Percentiles rank a stretch among this genome's conserved stretches.
phyloP scores from a whole-genome alignment of 2,113 vertebrate genomes.

The Phrynosoma blainvillii region DNA sequence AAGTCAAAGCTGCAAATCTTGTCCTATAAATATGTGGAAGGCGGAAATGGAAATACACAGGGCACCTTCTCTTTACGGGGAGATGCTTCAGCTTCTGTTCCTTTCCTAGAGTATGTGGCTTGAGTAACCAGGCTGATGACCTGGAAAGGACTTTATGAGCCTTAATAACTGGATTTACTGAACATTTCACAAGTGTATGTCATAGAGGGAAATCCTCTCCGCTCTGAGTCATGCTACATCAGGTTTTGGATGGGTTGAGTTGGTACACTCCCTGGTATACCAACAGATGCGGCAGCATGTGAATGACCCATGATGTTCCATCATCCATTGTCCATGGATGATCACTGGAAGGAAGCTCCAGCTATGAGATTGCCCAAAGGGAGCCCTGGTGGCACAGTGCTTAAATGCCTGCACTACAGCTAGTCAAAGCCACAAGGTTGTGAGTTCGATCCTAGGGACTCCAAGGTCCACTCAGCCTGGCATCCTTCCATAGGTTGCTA shows the following conservation, averaged over 20 bases:
- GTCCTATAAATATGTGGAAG: not conserved
- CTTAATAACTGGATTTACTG: not conserved
- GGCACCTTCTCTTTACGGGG: not conserved
- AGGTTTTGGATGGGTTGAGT: not conserved
- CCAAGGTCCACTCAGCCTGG: too few relatives aligned
- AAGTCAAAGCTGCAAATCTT: too few relatives aligned
- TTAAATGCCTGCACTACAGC: too few relatives aligned
- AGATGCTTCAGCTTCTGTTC: fast-evolving
- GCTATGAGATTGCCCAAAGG: not conserved
- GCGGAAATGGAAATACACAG: not conserved
- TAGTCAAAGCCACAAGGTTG: too few relatives aligned
- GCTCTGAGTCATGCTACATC: not conserved
- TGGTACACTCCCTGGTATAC: fast-evolving
- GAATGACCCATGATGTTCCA: not conserved
- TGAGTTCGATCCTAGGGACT: too few relatives aligned
- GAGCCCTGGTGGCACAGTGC: too few relatives aligned
- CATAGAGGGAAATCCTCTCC: not conserved
- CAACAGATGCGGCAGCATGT: not conserved
- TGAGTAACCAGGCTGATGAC: not conserved
- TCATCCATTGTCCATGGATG: too few relatives aligned
- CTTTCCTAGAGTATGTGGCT: fast-evolving
- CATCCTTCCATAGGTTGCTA: too few relatives aligned
- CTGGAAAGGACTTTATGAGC: slow-evolving; percentile 38
- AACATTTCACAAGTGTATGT: slow-evolving; percentile 23
- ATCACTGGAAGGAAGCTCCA: too few relatives aligned